Conservation (phyloP, 2,113 vertebrate species). For the Scartelaos histophorus region DNA sequence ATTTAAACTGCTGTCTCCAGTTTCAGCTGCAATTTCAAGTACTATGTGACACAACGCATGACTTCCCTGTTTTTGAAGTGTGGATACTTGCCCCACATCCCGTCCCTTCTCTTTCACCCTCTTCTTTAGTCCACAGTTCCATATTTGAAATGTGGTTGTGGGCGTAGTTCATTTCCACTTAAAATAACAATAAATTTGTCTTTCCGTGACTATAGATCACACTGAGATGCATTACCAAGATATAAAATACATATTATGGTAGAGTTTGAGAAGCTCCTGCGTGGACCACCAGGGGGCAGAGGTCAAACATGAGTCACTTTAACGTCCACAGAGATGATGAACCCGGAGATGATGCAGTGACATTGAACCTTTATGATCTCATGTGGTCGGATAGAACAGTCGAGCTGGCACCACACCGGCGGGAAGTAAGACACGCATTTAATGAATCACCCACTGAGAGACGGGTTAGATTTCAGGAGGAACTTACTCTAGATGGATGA, state of each 20-base stretch:
- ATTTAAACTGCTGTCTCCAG: too few relatives aligned
- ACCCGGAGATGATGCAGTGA: constrained; percentile 23
- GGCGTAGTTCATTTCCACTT: too few relatives aligned
- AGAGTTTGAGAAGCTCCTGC: too few relatives aligned
- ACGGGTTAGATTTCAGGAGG: not conserved
- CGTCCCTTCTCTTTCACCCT: too few relatives aligned
- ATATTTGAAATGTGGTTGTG: too few relatives aligned
- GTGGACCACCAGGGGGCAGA: constrained; percentile 20
- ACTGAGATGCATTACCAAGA: not conserved
- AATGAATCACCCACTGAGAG: not conserved
- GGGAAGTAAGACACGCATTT: not conserved
- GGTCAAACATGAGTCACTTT: constrained; percentile 41
- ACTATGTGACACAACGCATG: too few relatives aligned
- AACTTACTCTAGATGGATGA: not conserved
- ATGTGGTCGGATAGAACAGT: constrained; percentile 17
- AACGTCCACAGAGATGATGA: constrained; percentile 24
- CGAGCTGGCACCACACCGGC: not conserved
- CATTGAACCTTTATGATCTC: constrained; percentile 29
- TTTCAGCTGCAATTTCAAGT: too few relatives aligned
- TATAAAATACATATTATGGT: too few relatives aligned
- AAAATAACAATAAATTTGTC: too few relatives aligned
- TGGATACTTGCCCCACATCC: too few relatives aligned
- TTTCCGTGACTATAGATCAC: not conserved
- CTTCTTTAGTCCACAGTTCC: too few relatives aligned
- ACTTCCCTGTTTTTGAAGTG: too few relatives aligned